Percentiles rank a stretch among this genome's conserved stretches.
Evolutionary conservation across 2,797 vertebrate species (phyloP).

Genomic region (Paramormyrops hopkinsi): DNA sequence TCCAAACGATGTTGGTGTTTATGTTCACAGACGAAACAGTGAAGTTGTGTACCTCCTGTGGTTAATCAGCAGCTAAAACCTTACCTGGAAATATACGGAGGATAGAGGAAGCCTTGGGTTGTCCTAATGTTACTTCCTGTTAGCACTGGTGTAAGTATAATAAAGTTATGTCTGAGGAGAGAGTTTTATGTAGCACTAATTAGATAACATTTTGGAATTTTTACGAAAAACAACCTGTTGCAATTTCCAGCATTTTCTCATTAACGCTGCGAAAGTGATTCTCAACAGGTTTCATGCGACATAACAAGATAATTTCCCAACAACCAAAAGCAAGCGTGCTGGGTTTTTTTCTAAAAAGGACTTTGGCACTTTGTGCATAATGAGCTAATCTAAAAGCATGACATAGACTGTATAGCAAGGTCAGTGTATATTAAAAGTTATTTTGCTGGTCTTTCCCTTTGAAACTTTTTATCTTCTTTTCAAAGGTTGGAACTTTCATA

Average conservation of each 20-base stretch:
- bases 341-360: not conserved
- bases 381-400: constrained; percentile 3
- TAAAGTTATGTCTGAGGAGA: constrained; percentile 1
- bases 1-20: not conserved
- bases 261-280: constrained; percentile 14
- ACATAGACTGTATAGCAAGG: not conserved
- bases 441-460: not conserved
- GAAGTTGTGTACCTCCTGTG: not conserved
- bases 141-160: not conserved
- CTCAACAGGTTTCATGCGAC: not conserved
- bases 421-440: not conserved
- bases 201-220: not conserved
- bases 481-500: not conserved
- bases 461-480: constrained; percentile 1
- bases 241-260: constrained; percentile 1
- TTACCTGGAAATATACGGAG: not conserved
- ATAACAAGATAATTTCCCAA: constrained; percentile 8
- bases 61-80: not conserved
- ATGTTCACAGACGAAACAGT: not conserved
- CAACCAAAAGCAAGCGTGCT: not conserved
- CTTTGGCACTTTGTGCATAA: not conserved
- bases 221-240: constrained; percentile 5
- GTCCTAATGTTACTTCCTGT: not conserved
- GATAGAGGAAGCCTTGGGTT: not conserved
- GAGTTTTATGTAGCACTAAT: constrained; percentile 12